Percentiles rank a stretch among this genome's conserved stretches.
Evolutionary conservation across 2,888 invertebrate species (phyloP).

Genomic region (Xestoiulus laeticollis): DNA sequence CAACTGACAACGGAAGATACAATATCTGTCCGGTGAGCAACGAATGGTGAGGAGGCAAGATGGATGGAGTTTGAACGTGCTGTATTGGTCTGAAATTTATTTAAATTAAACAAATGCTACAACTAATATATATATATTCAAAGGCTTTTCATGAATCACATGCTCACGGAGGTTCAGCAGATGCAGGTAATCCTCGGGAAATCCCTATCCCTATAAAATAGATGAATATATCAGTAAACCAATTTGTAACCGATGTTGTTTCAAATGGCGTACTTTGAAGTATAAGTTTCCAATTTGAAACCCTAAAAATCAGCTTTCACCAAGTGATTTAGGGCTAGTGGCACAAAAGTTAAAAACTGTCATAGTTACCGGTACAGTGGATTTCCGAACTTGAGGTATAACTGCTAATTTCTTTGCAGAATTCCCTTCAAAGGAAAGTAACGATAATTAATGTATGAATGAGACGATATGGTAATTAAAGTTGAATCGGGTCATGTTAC

Average conservation of each 20-base stretch:
- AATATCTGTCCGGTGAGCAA: neutral
- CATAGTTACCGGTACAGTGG: neutral
- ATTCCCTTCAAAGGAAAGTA: neutral
- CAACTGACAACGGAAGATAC: neutral
- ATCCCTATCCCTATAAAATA: neutral
- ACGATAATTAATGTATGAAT: no score
- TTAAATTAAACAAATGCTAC: neutral
- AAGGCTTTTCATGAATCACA: neutral
- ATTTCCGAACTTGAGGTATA: neutral
- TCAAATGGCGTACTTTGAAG: no score
- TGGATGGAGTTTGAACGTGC: neutral
- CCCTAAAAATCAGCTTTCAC: no score
- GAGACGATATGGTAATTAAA: no score
- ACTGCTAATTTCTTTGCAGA: neutral
- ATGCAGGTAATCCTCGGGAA: neutral
- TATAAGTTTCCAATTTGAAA: no score
- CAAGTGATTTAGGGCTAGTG: no score
- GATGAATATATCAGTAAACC: neutral
- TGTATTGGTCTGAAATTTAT: neutral
- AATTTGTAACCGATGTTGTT: no score
- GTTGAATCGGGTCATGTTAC: no score
- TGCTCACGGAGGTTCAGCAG: neutral
- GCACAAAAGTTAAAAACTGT: neutral
- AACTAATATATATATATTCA: neutral
- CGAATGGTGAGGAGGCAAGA: neutral